These are phyloP conservation scores for Dipodomys ordii DNA, from an alignment of 2,113 vertebrate species.

Conservation along the genomic window DNA sequence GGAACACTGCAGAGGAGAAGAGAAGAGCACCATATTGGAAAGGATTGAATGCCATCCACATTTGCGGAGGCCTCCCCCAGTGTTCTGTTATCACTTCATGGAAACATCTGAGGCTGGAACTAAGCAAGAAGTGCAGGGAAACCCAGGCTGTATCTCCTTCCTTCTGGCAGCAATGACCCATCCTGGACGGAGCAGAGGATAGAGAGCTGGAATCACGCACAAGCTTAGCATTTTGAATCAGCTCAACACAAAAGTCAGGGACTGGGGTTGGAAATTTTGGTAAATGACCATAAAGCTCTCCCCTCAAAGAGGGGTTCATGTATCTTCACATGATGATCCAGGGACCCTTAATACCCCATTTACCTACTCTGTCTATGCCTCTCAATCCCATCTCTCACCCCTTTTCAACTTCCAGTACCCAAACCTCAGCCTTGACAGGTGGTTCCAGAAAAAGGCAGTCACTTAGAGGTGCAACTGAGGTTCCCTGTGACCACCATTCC, in stretches of 20 bases:
- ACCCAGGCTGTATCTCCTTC: neutral
- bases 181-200: neutral
- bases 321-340: neutral
- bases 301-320: neutral
- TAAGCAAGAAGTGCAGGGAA: neutral
- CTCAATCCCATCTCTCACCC: neutral
- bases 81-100: neutral
- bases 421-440: neutral
- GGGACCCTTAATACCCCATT: neutral
- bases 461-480: neutral
- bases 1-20: neutral
- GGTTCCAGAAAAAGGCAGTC: neutral
- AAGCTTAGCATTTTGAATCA: neutral
- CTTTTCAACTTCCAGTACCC: neutral
- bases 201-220: neutral
- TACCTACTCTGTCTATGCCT: neutral
- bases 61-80: accelerated
- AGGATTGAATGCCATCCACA: neutral
- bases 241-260: neutral
- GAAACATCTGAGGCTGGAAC: neutral
- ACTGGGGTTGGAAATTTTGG: neutral
- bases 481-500: neutral
- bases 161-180: neutral
- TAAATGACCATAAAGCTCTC: neutral
- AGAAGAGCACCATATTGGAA: neutral